These are phyloP conservation scores for Champsocephalus gunnari DNA, from an alignment of 2,797 vertebrate genomes.

Conservation along the genomic window DNA sequence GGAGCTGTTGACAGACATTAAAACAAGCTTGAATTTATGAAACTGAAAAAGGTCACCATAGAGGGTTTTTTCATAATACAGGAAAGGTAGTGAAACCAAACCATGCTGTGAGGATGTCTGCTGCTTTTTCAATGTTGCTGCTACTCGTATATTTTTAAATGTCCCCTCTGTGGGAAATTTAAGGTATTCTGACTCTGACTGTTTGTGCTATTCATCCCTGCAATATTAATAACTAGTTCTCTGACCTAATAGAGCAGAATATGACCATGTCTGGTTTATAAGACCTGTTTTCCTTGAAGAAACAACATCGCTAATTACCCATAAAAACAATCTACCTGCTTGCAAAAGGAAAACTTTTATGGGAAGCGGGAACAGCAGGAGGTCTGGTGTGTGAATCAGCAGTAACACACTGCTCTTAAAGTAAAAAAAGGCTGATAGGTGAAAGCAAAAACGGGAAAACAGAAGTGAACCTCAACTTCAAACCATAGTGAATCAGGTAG, in stretches of 20 bases:
- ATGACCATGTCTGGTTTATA: not conserved
- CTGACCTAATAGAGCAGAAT: not conserved
- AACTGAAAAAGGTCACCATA: conserved; percentile 10
- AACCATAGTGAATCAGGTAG: not conserved
- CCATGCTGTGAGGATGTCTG: not conserved
- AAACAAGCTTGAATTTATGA: conserved; percentile 25
- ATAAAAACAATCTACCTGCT: not conserved
- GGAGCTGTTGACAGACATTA: conserved; percentile 46
- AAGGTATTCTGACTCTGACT: too few relatives aligned
- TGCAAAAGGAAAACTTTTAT: not conserved
- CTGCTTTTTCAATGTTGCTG: not conserved
- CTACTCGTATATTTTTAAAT: too few relatives aligned
- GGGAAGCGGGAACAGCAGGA: not conserved
- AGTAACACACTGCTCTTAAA: not conserved
- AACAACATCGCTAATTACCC: not conserved
- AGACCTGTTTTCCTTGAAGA: not conserved
- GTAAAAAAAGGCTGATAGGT: not conserved
- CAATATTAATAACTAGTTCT: not conserved
- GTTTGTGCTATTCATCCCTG: not conserved
- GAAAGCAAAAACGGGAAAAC: not conserved
- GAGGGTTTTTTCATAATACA: not conserved
- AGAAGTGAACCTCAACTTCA: not conserved
- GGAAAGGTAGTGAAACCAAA: not conserved
- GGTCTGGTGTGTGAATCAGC: not conserved
- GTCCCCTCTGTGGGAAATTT: too few relatives aligned